Base-by-base conservation (phyloP, 2,113 vertebrate species). In the Nansenia antarctica region DNA sequence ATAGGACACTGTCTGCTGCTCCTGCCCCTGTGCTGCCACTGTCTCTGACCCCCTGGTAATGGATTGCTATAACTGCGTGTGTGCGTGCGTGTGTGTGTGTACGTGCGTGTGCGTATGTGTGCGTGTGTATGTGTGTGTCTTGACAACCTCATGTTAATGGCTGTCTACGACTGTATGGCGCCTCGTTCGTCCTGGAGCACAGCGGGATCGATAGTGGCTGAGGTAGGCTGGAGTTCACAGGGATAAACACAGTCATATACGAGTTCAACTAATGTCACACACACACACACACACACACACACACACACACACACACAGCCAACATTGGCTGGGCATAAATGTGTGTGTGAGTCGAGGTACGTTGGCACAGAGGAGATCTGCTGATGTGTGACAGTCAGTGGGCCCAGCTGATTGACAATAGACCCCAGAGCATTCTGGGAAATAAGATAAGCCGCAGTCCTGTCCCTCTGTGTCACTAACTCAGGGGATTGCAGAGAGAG, bases 351-450 rank as follows among this genome's bases (percentile, higher is more conserved):
- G 57, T 60, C n/a, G n/a, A n/a, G 31, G 45, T 49, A 49, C n/a
- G 20, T 49, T 49, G 45, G 45, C 49, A 63, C 12, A 35, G 27
- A 42, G 31, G 47, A 71, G 70, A 65, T 72, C 70, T 72, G 70
- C 39, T 58, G 61, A 82, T 69, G 69, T 79, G 74, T 26, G 27
- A 66, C 55, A 65, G 66, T 55, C 31, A 67, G 34, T 22, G 0
- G 49, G 35, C 27, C 65, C 64, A 79, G 73, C 67, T 82, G 85
- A 84, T 70, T 84, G 82, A 86, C 88, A 82, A 84, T 65, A 73
- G 62, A 75, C 74, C 72, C 69, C 72, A 47, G 70, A 74, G 79
- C 74, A 81, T 78, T 77, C 74, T 84, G 82, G 85, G 73, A 79
- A 76, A 85, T 30, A 55, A 83, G 80, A 86, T 81, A 82, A 86